A percentile compares a stretch with the other conserved stretches of the same genome.
These are phyloP conservation scores for Steinernema carpocapsae DNA, from an alignment of 2,888 invertebrate species.

Conservation along the genomic window DNA sequence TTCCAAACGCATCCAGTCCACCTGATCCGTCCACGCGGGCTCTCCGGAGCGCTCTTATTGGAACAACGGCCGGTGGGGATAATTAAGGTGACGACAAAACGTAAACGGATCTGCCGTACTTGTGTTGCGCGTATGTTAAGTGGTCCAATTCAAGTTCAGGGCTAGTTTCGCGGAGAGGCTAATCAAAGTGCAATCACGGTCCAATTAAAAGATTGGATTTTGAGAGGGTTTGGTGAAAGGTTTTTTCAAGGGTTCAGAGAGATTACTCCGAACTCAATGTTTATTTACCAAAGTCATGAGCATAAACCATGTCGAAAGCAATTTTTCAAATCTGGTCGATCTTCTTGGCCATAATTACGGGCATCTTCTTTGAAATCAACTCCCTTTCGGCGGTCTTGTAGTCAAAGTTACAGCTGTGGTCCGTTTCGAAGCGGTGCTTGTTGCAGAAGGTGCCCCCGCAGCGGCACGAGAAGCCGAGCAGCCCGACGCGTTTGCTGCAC, in stretches of 20 bases:
- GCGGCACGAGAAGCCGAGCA: constrained; percentile 97
- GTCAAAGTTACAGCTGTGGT: constrained; percentile 96
- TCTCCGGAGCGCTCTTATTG: background rate
- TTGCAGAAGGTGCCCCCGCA: too few species aligned
- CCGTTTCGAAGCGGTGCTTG: constrained; percentile 98
- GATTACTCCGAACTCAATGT: too few species aligned
- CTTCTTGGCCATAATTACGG: constrained; percentile 1
- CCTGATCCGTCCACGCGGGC: background rate
- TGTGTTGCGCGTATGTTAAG: background rate
- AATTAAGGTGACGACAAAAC: constrained; percentile 69
- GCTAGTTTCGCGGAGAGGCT: background rate
- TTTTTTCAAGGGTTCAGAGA: too few species aligned
- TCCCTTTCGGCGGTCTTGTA: constrained; percentile 75
- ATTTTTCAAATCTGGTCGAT: constrained; percentile 7
- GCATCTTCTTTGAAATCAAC: background rate
- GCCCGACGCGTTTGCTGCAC: constrained; percentile 98
- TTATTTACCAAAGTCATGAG: background rate
- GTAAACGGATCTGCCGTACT: constrained; percentile 23
- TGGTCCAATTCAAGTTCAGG: background rate
- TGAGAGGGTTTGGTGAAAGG: too few species aligned
- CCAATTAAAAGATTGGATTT: too few species aligned
- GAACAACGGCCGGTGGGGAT: background rate
- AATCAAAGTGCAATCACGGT: too few species aligned
- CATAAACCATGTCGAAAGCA: background rate
- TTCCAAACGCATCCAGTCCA: background rate